Percentiles rank a stretch among this genome's conserved stretches.
Conservation (phyloP, 2,113 vertebrate genomes). For the Catagonus wagneri region DNA sequence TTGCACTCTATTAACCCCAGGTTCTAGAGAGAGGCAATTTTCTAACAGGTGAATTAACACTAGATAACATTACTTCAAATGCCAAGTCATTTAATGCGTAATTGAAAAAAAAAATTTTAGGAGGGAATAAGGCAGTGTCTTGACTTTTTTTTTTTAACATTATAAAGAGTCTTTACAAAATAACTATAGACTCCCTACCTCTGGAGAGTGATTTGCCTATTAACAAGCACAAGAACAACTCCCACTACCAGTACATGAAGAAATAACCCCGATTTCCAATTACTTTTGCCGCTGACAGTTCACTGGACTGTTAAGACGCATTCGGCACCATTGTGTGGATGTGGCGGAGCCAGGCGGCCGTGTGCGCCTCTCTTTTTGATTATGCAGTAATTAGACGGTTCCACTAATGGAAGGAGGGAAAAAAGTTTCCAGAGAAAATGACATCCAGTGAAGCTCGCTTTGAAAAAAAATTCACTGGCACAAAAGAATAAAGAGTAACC, state of each 20-base stretch:
- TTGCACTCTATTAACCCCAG: slow-evolving; percentile 91
- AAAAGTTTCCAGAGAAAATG: slow-evolving; percentile 79
- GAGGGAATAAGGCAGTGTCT: slow-evolving; percentile 68
- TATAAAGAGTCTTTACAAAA: slow-evolving; percentile 87
- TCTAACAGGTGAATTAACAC: slow-evolving; percentile 88
- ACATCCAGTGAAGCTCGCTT: slow-evolving; percentile 77
- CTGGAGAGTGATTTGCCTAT: slow-evolving; percentile 85
- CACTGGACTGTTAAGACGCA: slow-evolving; percentile 88
- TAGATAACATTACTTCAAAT: slow-evolving; percentile 90
- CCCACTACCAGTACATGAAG: slow-evolving; percentile 77
- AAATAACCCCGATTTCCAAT: slow-evolving; percentile 88
- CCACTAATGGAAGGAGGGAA: slow-evolving; percentile 83
- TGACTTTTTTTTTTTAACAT: slow-evolving; percentile 82
- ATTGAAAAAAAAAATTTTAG: slow-evolving; percentile 85
- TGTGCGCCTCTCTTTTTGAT: slow-evolving; percentile 79
- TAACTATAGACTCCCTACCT: slow-evolving; percentile 84
- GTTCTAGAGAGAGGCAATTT: slow-evolving; percentile 88
- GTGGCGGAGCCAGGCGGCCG: slow-evolving; percentile 82
- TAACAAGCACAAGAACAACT: slow-evolving; percentile 86
- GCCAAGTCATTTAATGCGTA: slow-evolving; percentile 91
- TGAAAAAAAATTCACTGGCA: slow-evolving; percentile 76
- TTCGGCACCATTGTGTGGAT: slow-evolving; percentile 86
- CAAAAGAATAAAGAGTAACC: slow-evolving; percentile 79
- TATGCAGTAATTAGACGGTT: slow-evolving; percentile 86
- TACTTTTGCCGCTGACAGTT: slow-evolving; percentile 88